phyloP scores from a whole-genome alignment of 2,113 vertebrate genomes.

The Notothenia rossii region DNA sequence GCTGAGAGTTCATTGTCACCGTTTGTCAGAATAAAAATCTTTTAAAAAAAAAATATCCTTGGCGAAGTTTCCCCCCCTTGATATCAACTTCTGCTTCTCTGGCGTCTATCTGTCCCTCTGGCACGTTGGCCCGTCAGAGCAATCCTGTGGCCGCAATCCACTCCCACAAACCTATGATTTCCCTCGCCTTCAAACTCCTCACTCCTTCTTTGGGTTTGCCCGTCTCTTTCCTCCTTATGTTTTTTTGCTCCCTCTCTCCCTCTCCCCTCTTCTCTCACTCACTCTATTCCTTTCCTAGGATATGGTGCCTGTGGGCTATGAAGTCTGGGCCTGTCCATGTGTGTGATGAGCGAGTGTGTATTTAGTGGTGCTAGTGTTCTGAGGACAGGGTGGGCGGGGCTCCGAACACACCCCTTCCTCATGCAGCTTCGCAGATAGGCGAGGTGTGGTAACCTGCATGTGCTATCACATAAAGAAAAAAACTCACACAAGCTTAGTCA shows the following conservation, averaged over 20 bases:
- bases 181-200: slow-evolving; percentile 51
- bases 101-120: slow-evolving; percentile 46
- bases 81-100: slow-evolving; percentile 20
- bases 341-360: slow-evolving; percentile 71
- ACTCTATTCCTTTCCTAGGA: slow-evolving; percentile 63
- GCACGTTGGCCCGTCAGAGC: slow-evolving; percentile 25
- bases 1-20: slow-evolving; percentile 73
- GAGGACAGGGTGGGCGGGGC: slow-evolving; percentile 69
- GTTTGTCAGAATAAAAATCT: slow-evolving; percentile 44
- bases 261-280: slow-evolving; percentile 45
- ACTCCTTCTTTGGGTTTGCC: slow-evolving; percentile 51
- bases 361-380: slow-evolving; percentile 56
- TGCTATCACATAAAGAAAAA: slow-evolving; percentile 22
- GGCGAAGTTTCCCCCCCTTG: background rate
- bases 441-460: slow-evolving; percentile 75
- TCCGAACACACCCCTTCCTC: slow-evolving; percentile 72
- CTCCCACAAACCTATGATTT: slow-evolving; percentile 65
- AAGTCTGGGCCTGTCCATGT: slow-evolving; percentile 75
- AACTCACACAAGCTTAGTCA: slow-evolving; percentile 25
- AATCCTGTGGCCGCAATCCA: slow-evolving; percentile 58
- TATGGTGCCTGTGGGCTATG: slow-evolving; percentile 79
- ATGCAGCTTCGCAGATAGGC: slow-evolving; percentile 33
- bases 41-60: slow-evolving; percentile 31
- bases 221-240: slow-evolving; percentile 22
- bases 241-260: slow-evolving; percentile 8